Evolutionary conservation across 2,888 invertebrate species (phyloP), one percentile per base, ranked within the genome.

Genomic region (Dexiosoma caninum): DNA sequence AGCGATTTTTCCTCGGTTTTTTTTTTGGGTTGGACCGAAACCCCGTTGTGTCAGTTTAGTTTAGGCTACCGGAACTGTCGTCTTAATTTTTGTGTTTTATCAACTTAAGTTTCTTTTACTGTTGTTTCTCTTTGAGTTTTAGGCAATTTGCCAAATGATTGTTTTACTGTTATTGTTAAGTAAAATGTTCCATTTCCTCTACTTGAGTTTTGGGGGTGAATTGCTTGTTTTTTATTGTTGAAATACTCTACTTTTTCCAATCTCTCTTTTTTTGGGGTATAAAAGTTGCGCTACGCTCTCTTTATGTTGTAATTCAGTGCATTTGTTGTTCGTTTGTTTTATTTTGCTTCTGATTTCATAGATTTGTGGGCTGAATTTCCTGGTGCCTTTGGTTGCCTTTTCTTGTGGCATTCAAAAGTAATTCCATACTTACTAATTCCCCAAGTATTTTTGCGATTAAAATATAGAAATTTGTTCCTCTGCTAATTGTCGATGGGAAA

Each of bases 121-220:
- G 3, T 16, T 35, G 2, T 10, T 60, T 62, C 14, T 72, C 64
- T 30, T 69, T 14, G n/a, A 42, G 19, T 53, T 78, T 78, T 55
- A 75, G 75, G 74, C 62, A 64, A 30, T 44, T 74, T 64, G 72
- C 72, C 77, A 77, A 72, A 51, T n/a, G 23, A 55, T 35, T 37
- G 10, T 46, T 51, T 53, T 27, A 16, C 12, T 14, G 16, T 12
- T 64, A 44, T 40, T 67, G 40, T 51, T 59, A 21, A 16, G 12
- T n/a, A 35, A 9, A 51, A 16, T 23, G 27, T 75, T 69, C 14
- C 16, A 37, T 7, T 37, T 40, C 35, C n/a, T 32, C 10, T 27
- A 44, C 44, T 66, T 10, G 27, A 37, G 14, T 74, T 66, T 3
- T 70, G 57, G 21, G n/a, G 62, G 19, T 74, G 66, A 66, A 44